Evolutionary conservation across 1,140 invertebrate genomes (phyloP).

Genomic region (Ylistrum balloti): DNA sequence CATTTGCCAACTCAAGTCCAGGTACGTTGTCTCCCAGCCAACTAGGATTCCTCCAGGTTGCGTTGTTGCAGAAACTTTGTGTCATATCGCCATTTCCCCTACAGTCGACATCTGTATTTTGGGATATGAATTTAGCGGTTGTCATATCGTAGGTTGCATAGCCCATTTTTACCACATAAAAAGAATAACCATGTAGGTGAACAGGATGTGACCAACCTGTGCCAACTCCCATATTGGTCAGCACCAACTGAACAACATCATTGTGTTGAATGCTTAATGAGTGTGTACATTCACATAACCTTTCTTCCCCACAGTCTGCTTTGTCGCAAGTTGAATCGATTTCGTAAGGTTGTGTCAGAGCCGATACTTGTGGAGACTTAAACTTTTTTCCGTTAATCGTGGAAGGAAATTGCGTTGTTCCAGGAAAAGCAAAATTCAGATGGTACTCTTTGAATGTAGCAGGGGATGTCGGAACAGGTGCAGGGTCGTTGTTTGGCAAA

Average conservation of each 20-base stretch:
- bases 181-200: slow-evolving; percentile 89
- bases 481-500: neutral
- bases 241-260: slow-evolving; percentile 64
- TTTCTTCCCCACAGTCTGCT: slow-evolving; percentile 64
- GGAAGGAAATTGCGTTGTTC: neutral
- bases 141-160: slow-evolving; percentile 58
- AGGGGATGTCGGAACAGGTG: slow-evolving; percentile 4
- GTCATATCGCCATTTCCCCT: slow-evolving; percentile 83
- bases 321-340: slow-evolving; percentile 44
- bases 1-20: slow-evolving; percentile 81
- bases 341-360: slow-evolving; percentile 62
- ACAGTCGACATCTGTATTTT: slow-evolving; percentile 66
- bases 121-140: slow-evolving; percentile 72
- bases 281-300: slow-evolving; percentile 58
- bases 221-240: slow-evolving; percentile 84
- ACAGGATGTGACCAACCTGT: slow-evolving; percentile 86
- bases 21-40: slow-evolving; percentile 61
- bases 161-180: slow-evolving; percentile 86
- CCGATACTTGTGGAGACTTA: slow-evolving; percentile 53
- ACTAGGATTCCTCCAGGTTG: slow-evolving; percentile 60
- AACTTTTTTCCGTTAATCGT: slow-evolving; percentile 60
- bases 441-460: slow-evolving; percentile 63
- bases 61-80: slow-evolving; percentile 59
- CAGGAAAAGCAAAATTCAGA: slow-evolving; percentile 63
- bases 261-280: slow-evolving; percentile 58